phyloP scores from a whole-genome alignment of 2,888 invertebrate species.

The Adelphocoris suturalis region DNA sequence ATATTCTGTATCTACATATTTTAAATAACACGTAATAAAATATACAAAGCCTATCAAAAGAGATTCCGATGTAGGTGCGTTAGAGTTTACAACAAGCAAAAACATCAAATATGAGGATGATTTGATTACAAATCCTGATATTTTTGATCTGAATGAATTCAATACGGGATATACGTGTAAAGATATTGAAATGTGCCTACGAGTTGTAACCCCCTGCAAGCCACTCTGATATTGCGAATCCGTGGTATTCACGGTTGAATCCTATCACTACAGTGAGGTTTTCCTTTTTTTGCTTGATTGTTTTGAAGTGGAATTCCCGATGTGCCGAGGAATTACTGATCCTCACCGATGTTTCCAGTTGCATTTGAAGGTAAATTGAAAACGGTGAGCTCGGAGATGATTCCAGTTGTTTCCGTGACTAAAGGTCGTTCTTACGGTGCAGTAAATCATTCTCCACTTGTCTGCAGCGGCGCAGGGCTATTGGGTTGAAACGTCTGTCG shows the following conservation, averaged over 20 bases:
- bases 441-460: slow-evolving; percentile 3
- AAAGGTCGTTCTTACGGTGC: not conserved
- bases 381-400: slow-evolving; percentile 1
- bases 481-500: slow-evolving; percentile 22
- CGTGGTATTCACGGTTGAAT: not conserved
- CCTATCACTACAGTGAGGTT: not conserved
- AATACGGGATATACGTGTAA: too few species aligned
- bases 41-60: too few species aligned
- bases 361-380: slow-evolving; percentile 23
- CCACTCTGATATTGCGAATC: not conserved
- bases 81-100: too few species aligned
- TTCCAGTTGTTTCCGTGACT: slow-evolving; percentile 2
- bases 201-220: too few species aligned
- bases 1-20: too few species aligned
- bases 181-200: too few species aligned
- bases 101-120: too few species aligned
- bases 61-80: too few species aligned
- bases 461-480: slow-evolving; percentile 28
- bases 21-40: too few species aligned
- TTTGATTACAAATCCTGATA: too few species aligned
- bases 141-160: too few species aligned
- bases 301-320: not conserved
- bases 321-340: not conserved
- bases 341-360: not conserved
- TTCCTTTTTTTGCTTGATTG: not conserved